Base-by-base conservation (phyloP, 2,113 vertebrate genomes). In the Marmota monax region DNA sequence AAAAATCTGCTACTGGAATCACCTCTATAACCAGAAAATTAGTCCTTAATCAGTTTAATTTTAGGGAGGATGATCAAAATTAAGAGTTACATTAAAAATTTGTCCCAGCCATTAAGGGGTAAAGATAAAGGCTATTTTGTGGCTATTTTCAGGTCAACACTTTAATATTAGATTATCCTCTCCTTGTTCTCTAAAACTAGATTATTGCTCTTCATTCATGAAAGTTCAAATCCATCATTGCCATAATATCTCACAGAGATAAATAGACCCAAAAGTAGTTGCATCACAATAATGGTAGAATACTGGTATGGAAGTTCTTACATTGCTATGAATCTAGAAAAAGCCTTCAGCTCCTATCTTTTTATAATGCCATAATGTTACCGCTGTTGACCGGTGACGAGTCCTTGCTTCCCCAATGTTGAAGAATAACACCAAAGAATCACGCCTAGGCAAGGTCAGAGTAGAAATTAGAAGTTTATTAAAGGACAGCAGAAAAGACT, bases 71-170 rank as follows among this genome's bases (percentile, higher is more conserved):
- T 27, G 22, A 51, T 95, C 67, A 67, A 13, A 87, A n/a, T 87
- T 63, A 96, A 89, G n/a, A 96, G 56, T 87, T 88, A 65, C 84
- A 82, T 95, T 84, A 95, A 96, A 94, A 93, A 69, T 80, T 53
- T 74, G 34, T 83, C 20, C 56, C 63, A 95, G 48, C 90, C 92
- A 90, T 37, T 79, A 87, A 63, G 51, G 48, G 32, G 23, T 84
- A 88, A 96, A 74, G 56, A 91, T 61, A 92, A 92, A 90, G 58
- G 10, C 10, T 83, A 11, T 76, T 95, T 92, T 90, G n/a, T 86
- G 95, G 61, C 48, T 92, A 90, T 84, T 84, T 53, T 83, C 29
- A 67, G 92, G 12, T 2, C 37, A 92, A 84, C 13, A 70, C 2
- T 37, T 96, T 80, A 61, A 65, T 42, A 86, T 95, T 76, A 92